Percentiles rank a stretch among this genome's conserved stretches.
Evolutionary conservation across 2,113 vertebrate species (phyloP).

Genomic region (Microcebus tavaratra): DNA sequence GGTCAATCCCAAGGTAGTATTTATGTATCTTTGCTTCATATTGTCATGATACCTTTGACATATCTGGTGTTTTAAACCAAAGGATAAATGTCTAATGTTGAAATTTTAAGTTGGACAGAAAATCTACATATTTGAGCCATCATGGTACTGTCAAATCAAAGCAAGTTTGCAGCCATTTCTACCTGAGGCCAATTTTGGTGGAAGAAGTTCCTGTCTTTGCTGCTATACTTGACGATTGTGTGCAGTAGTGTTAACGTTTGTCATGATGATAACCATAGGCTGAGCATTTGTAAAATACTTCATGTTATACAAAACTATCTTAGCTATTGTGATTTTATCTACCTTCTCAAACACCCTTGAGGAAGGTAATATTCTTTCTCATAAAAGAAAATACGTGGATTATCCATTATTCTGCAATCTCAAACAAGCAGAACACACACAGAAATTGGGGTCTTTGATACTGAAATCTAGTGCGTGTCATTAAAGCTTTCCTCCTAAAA

Average conservation of each 20-base stretch:
- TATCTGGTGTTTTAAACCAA: neutral
- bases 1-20: neutral
- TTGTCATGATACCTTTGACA: neutral
- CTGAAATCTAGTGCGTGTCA: slow-evolving; percentile 38
- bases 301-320: neutral
- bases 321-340: neutral
- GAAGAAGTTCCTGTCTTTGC: neutral
- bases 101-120: neutral
- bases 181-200: fast-evolving
- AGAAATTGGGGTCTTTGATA: neutral
- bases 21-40: neutral
- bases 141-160: neutral
- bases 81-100: neutral
- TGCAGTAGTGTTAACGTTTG: neutral
- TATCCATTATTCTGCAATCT: neutral
- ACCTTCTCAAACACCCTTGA: neutral
- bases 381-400: neutral
- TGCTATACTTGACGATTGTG: neutral
- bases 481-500: slow-evolving; percentile 56
- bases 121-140: neutral
- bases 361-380: neutral
- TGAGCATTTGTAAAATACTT: neutral
- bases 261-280: neutral
- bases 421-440: neutral
- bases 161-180: neutral